Base-by-base conservation (phyloP, 2,113 vertebrate species). In the Amia ocellicauda region DNA sequence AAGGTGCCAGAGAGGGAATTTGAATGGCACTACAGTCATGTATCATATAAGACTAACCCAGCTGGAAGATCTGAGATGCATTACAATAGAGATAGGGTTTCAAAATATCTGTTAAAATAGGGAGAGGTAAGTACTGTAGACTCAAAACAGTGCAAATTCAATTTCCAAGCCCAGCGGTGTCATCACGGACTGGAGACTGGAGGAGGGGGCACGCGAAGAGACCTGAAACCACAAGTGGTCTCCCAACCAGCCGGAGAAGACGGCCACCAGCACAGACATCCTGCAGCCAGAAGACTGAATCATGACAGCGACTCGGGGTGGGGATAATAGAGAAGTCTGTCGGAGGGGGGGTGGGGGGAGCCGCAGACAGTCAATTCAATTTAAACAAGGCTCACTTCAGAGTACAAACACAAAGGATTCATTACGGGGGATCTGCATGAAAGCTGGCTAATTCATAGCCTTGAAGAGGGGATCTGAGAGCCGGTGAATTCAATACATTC, bases 381-480 rank as follows among this genome's bases (percentile, higher is more conserved):
- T 86, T 60, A 17, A 79, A 74, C 68, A 47, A 52, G 76, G 63
- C 62, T 71, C 77, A 75, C 78, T 76, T 79, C 76, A 74, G 67
- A 76, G 82, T 81, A 71, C 80, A 86, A 83, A 85, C 82, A 85
- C 81, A 86, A 85, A 81, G 74, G 75, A 68, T 83, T 86, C 77
- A 82, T 86, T 81, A 77, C 74, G 71, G 55, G 67, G 62, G 71
- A 78, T 82, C 77, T 66, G 72, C 59, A 72, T 76, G 76, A 82
- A 79, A 59, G 73, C 67, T 70, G 72, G 17, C 68, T 79, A 82
- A 84, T 85, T 82, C 79, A 67, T 62, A 13, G 50, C 74, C 69
- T 79, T 71, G 50, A 69, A 58, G 45, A 61, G 43, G 10, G 11
- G 22, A 43, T 56, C 60, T 53, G 19, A 31, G 36, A 51, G 55